Evolutionary conservation across 2,797 vertebrate species (phyloP).

Genomic region (Betta splendens): DNA sequence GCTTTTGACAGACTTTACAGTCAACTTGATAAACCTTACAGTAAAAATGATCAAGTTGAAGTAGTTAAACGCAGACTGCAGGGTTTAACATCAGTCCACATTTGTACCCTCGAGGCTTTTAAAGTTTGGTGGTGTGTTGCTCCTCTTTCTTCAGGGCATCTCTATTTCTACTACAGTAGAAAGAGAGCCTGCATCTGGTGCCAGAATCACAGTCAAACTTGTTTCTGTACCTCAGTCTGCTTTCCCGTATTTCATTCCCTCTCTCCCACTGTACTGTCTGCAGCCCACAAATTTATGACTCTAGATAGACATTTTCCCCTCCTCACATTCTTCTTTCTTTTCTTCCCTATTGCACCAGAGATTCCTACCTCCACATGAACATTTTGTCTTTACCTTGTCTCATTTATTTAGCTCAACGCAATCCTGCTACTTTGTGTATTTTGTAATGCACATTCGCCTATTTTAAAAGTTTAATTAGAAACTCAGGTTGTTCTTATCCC

Average conservation of each 20-base stretch:
- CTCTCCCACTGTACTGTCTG: slow-evolving; percentile 32
- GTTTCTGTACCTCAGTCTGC: slow-evolving; percentile 4
- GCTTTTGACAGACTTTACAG: not conserved
- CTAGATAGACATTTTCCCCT: slow-evolving; percentile 36
- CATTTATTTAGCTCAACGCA: slow-evolving; percentile 20
- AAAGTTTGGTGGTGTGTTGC: not conserved
- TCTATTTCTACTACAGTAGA: slow-evolving; percentile 17
- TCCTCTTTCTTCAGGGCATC: slow-evolving; percentile 18
- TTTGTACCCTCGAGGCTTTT: not conserved
- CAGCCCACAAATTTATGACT: slow-evolving; percentile 53
- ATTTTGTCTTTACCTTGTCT: slow-evolving; percentile 43
- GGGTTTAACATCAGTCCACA: not conserved
- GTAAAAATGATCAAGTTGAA: not conserved
- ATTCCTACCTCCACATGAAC: slow-evolving; percentile 46
- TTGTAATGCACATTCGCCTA: slow-evolving; percentile 9
- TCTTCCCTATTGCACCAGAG: slow-evolving; percentile 30
- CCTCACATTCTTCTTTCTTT: slow-evolving; percentile 38
- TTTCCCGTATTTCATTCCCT: slow-evolving; percentile 17
- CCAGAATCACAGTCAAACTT: slow-evolving; percentile 35
- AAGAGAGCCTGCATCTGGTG: slow-evolving; percentile 33
- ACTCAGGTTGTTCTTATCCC: no score
- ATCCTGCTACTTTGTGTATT: slow-evolving; percentile 13
- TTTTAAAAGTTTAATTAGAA: no score
- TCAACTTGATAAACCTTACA: slow-evolving; percentile 2
- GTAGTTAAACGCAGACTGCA: not conserved